Conservation (phyloP, 2,888 invertebrate species). For the Apomyelois bistriatella region DNA sequence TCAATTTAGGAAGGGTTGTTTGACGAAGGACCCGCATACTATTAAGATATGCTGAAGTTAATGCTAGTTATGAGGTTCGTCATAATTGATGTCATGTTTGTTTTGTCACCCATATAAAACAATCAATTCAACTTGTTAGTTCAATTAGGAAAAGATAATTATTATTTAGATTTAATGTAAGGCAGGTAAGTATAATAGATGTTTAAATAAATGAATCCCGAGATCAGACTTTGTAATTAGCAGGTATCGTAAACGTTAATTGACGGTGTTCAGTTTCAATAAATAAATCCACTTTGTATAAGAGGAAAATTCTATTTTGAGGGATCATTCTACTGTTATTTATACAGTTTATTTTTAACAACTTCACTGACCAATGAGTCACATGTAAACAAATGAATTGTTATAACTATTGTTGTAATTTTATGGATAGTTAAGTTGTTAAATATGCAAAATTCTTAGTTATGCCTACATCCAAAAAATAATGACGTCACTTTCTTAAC, state of each 20-base stretch:
- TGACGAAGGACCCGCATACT: slow-evolving; percentile 57
- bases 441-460: no score
- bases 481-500: no score
- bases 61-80: slow-evolving; percentile 24
- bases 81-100: slow-evolving; percentile 44
- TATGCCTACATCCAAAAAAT: no score
- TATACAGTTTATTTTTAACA: neutral
- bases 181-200: no score
- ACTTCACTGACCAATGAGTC: no score
- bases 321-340: slow-evolving; percentile 7
- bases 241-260: slow-evolving; percentile 38
- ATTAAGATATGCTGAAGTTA: slow-evolving; percentile 41
- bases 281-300: slow-evolving; percentile 24
- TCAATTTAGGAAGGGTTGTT: slow-evolving; percentile 61
- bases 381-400: no score
- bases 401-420: no score
- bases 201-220: neutral
- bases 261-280: slow-evolving; percentile 31
- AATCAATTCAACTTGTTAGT: slow-evolving; percentile 1
- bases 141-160: neutral
- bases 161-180: neutral
- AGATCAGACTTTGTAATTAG: slow-evolving; percentile 23
- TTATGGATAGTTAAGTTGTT: no score
- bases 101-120: slow-evolving; percentile 23
- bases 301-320: slow-evolving; percentile 12